Conservation (phyloP, 1,140 invertebrate genomes). For the Drosophila mayri region DNA sequence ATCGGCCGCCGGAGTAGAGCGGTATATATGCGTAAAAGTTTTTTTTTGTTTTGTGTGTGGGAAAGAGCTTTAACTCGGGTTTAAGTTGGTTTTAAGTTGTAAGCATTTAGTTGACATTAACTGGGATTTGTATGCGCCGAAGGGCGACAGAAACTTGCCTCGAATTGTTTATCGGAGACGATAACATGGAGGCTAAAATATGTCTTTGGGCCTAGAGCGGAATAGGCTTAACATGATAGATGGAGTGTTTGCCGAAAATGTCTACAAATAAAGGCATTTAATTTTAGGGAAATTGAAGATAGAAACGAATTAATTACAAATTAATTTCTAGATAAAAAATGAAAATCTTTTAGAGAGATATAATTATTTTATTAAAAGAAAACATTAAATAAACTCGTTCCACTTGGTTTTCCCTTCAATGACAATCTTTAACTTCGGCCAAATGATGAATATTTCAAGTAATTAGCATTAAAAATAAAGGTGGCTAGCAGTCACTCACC, state of each 20-base stretch:
- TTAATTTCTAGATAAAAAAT: background rate
- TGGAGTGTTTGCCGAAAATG: conserved; percentile 18
- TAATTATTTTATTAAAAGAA: background rate
- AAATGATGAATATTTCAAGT: conserved; percentile 22
- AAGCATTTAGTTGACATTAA: conserved; percentile 79
- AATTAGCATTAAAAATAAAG: conserved; percentile 16
- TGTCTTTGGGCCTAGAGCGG: conserved; percentile 7
- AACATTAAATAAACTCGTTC: too few species aligned
- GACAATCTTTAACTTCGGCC: conserved; percentile 1
- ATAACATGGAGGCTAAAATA: conserved; percentile 28
- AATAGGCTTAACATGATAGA: conserved; percentile 37
- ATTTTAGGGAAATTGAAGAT: background rate
- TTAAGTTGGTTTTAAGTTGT: conserved; percentile 82
- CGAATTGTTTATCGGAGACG: conserved; percentile 36
- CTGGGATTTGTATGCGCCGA: conserved; percentile 61
- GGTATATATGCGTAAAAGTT: conserved; percentile 36
- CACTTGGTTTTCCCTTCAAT: too few species aligned
- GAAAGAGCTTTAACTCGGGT: conserved; percentile 60
- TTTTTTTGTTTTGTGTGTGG: conserved; percentile 8
- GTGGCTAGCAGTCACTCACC: conserved; percentile 1
- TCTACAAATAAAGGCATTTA: background rate
- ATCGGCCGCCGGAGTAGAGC: conserved; percentile 21
- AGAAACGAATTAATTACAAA: background rate
- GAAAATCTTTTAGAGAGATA: too few species aligned
- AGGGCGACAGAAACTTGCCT: conserved; percentile 24